Evolutionary conservation across 2,797 vertebrate species (phyloP).

Genomic region (Melanotaenia trifasciata): DNA sequence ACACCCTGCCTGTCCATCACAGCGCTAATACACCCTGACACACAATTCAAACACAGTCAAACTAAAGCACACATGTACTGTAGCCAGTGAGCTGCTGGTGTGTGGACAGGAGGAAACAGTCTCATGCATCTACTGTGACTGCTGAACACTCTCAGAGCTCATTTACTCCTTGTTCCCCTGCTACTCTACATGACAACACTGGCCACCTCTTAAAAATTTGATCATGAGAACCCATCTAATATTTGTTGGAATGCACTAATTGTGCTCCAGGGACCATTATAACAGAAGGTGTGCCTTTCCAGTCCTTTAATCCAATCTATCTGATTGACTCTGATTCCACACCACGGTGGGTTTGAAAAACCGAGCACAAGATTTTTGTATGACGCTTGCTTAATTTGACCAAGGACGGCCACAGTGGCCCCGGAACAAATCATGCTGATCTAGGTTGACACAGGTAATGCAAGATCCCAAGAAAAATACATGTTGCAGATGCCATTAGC

Average conservation of each 20-base stretch:
- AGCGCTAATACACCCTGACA: constrained; percentile 42
- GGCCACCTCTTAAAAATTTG: constrained; percentile 6
- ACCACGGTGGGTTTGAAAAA: constrained; percentile 8
- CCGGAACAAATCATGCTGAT: too few species aligned
- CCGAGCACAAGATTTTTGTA: background rate
- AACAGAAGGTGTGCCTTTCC: constrained; percentile 14
- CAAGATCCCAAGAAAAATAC: too few species aligned
- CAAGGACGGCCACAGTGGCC: too few species aligned
- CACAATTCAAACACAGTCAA: constrained; percentile 40
- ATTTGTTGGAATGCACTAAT: constrained; percentile 16
- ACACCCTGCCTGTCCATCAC: constrained; percentile 47
- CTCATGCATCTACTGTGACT: background rate
- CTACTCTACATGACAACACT: constrained; percentile 3
- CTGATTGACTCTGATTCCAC: constrained; percentile 26
- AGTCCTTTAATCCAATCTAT: constrained; percentile 17
- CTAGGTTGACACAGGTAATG: too few species aligned
- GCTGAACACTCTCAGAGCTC: background rate
- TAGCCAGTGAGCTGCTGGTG: constrained; percentile 10
- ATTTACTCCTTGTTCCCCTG: constrained; percentile 1
- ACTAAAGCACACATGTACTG: constrained; percentile 16
- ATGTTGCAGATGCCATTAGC: too few species aligned
- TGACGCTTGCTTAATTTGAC: background rate
- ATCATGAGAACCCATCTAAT: constrained; percentile 22
- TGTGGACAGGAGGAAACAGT: constrained; percentile 12
- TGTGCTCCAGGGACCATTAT: constrained; percentile 11